Base-by-base conservation (phyloP, 2,797 vertebrate species). In the Tangara arthus region DNA sequence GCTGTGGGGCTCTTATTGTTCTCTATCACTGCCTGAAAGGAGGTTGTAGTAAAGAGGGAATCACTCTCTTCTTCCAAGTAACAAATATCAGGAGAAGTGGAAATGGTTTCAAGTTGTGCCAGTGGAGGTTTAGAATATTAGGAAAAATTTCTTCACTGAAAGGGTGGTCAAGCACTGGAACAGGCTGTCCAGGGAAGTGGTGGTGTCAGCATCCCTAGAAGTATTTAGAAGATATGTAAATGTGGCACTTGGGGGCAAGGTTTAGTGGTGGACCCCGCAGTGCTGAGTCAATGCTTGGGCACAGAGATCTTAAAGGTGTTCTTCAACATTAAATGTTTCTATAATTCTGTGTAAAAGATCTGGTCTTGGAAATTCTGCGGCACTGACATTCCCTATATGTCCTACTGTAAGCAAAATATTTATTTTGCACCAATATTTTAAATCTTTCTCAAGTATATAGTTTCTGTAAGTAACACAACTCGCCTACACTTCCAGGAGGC, bases 1-100 rank as follows among this genome's bases (percentile, higher is more conserved):
- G 26, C 30, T 41, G 15, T 1, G 1, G 15, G 12, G 0, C 0
- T 34, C 30, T 34, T 32, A 23, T 3, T 23, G 5, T 46, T 65
- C 39, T 46, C 26, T 52, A 24, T 11, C 41, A 11, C 22, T 65
- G 8, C 9, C 18, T 60, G 59, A 32, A 83, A 41, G 34, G 34
- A 59, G 15, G 3, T 34, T 65, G 30, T 32, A 24, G 11, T 50
- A 57, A 65, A 18, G n/a, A 39, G 21, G 17, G 6, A 5, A 15
- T 46, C 12, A 26, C 7, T 64, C 50, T 57, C 12, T 57, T 76
- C 42, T 70, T 34, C 6, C 44, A 20, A 59, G 30, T 78, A 32
- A 47, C 30, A 65, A 47, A 9, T 35, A 16, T 12, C 26, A 65
- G 30, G 24, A 34, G 15, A 83, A 71, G 39, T 59, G 30, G 18